phyloP scores from a whole-genome alignment of 2,888 invertebrate species.

The Taenaris catops region DNA sequence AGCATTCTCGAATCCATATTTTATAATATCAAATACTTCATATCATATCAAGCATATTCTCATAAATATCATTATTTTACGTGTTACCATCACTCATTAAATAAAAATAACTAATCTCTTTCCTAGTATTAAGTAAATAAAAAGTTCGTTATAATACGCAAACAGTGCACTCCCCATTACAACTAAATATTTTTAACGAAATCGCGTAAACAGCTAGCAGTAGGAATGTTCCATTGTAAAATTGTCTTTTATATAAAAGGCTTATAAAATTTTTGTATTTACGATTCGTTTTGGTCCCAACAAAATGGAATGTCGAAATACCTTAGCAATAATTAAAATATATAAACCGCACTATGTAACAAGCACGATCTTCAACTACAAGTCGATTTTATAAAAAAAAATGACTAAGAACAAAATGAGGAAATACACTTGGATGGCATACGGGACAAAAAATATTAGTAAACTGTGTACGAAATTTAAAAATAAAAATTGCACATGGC shows the following conservation, averaged over 20 bases:
- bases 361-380: slow-evolving; percentile 13
- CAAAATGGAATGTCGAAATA: slow-evolving; percentile 64
- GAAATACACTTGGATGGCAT: slow-evolving; percentile 55
- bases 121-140: slow-evolving; percentile 69
- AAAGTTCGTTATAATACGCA: slow-evolving; percentile 63
- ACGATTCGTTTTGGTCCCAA: slow-evolving; percentile 61
- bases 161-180: slow-evolving; percentile 46
- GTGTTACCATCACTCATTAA: slow-evolving; percentile 73
- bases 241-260: slow-evolving; percentile 18
- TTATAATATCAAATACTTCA: slow-evolving; percentile 53
- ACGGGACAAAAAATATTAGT: slow-evolving; percentile 44
- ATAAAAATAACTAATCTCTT: slow-evolving; percentile 77
- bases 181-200: slow-evolving; percentile 16
- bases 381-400: slow-evolving; percentile 24
- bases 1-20: slow-evolving; percentile 63
- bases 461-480: slow-evolving; percentile 48
- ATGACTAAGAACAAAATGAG: slow-evolving; percentile 56
- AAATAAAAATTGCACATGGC: slow-evolving; percentile 75
- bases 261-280: slow-evolving; percentile 8
- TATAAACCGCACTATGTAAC: slow-evolving; percentile 2
- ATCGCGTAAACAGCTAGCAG: slow-evolving; percentile 12
- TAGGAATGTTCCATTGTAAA: slow-evolving; percentile 18
- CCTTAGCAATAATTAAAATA: slow-evolving; percentile 18
- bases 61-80: slow-evolving; percentile 71
- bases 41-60: slow-evolving; percentile 66